These are phyloP conservation scores for Sphenopsis melanotis DNA, from an alignment of 2,797 vertebrate species.

Conservation along the genomic window DNA sequence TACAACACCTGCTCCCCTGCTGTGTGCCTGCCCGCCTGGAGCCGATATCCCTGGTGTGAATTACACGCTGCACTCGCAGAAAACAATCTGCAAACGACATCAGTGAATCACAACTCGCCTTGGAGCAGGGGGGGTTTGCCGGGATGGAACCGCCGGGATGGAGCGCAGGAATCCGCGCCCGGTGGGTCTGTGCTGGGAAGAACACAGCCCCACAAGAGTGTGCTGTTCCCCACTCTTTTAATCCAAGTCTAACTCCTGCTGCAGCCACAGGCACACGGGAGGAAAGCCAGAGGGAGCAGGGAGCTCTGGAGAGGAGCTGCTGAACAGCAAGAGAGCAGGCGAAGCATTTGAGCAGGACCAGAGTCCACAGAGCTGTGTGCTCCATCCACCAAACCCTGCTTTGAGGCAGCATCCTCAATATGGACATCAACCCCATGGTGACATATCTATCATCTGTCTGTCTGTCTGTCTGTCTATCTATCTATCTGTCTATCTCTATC, in stretches of 20 bases:
- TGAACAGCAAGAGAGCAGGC: fast-evolving
- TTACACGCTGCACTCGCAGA: neutral
- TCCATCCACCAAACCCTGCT: neutral
- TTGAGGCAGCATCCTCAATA: neutral
- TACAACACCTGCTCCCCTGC: neutral
- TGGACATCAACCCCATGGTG: fast-evolving
- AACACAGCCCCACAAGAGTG: neutral
- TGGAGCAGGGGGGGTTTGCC: neutral
- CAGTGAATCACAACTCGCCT: neutral
- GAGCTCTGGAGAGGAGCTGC: neutral
- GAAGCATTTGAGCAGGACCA: fast-evolving
- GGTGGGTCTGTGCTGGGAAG: neutral
- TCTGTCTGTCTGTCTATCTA: too few relatives aligned
- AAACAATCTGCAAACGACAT: neutral
- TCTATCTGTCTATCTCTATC: too few relatives aligned
- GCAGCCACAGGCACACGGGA: neutral
- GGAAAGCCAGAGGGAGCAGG: neutral
- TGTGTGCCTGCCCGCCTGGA: neutral
- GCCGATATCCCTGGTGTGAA: neutral
- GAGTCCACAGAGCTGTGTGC: fast-evolving
- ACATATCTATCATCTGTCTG: neutral
- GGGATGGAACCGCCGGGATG: neutral
- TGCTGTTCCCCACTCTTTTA: neutral
- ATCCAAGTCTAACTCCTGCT: neutral
- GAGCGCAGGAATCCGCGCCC: neutral